phyloP scores from a whole-genome alignment of 1,140 invertebrate species.

The Oscheius sp. region DNA sequence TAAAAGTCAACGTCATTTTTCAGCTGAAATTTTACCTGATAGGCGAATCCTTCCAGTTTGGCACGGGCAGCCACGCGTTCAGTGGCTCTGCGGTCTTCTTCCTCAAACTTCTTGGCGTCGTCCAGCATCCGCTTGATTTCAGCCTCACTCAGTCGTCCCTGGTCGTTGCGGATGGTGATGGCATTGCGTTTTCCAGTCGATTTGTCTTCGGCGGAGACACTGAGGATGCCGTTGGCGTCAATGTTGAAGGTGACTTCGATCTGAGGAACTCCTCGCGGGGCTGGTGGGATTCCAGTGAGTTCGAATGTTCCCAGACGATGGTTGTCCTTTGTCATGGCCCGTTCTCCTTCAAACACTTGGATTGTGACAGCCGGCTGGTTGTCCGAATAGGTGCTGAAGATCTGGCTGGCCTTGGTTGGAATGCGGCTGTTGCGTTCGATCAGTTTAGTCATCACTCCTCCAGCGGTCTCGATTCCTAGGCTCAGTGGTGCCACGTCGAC shows the following conservation, averaged over 20 bases:
- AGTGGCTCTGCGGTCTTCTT: slow-evolving; percentile 62
- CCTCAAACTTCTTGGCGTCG: slow-evolving; percentile 67
- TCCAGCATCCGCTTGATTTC: slow-evolving; percentile 66
- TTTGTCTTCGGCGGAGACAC: slow-evolving; percentile 75
- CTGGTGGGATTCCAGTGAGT: slow-evolving; percentile 87
- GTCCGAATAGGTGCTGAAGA: slow-evolving; percentile 71
- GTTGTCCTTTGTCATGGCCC: slow-evolving; percentile 74
- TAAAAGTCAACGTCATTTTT: slow-evolving; percentile 3
- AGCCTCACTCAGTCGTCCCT: slow-evolving; percentile 63
- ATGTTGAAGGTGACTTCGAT: slow-evolving; percentile 77
- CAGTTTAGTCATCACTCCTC: slow-evolving; percentile 75
- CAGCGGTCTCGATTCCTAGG: slow-evolving; percentile 93
- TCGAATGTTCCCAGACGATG: slow-evolving; percentile 90
- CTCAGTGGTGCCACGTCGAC: slow-evolving; percentile 76
- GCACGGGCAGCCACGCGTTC: slow-evolving; percentile 60
- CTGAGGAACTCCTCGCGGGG: slow-evolving; percentile 86
- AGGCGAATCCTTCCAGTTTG: slow-evolving; percentile 40
- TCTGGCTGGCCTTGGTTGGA: slow-evolving; percentile 70
- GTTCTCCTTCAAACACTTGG: slow-evolving; percentile 66
- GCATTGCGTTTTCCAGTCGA: slow-evolving; percentile 73
- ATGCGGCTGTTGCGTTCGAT: slow-evolving; percentile 71
- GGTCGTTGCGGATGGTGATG: slow-evolving; percentile 66
- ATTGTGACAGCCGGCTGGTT: slow-evolving; percentile 76
- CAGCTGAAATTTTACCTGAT: slow-evolving; percentile 24
- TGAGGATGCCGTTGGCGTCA: slow-evolving; percentile 75